Conservation (phyloP, 2,888 invertebrate genomes). For the Melolontha melolontha region DNA sequence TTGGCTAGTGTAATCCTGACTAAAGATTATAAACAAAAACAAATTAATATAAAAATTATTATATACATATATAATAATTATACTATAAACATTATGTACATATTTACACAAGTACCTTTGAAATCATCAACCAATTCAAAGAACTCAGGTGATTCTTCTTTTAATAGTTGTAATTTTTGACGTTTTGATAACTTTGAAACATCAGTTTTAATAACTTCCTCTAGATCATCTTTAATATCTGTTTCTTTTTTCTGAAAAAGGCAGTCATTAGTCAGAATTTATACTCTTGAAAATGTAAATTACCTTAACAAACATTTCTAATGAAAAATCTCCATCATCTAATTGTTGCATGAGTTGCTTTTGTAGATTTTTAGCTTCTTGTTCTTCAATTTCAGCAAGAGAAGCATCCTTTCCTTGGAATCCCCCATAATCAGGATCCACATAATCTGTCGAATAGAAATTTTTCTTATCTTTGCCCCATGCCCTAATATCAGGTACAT, state of each 20-base stretch:
- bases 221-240: conserved; percentile 62
- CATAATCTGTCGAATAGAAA: conserved; percentile 90
- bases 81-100: no score
- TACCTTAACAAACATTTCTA: conserved; percentile 66
- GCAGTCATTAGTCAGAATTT: conserved; percentile 38
- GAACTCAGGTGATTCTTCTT: conserved; percentile 91
- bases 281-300: conserved; percentile 13
- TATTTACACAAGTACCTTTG: conserved; percentile 64
- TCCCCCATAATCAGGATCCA: conserved; percentile 87
- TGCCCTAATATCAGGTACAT: conserved; percentile 83
- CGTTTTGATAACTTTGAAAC: conserved; percentile 79
- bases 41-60: not conserved
- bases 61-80: no score
- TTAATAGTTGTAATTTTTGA: conserved; percentile 81
- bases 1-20: conserved; percentile 72
- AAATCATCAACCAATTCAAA: conserved; percentile 82
- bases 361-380: conserved; percentile 86
- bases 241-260: conserved; percentile 54
- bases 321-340: conserved; percentile 80
- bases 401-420: conserved; percentile 75
- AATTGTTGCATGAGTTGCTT: conserved; percentile 80
- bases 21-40: conserved; percentile 46
- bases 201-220: conserved; percentile 79
- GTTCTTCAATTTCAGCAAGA: conserved; percentile 83
- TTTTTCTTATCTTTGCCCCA: conserved; percentile 87